Base-by-base conservation (phyloP, 2,888 invertebrate species). In the Fabriciana adippe region DNA sequence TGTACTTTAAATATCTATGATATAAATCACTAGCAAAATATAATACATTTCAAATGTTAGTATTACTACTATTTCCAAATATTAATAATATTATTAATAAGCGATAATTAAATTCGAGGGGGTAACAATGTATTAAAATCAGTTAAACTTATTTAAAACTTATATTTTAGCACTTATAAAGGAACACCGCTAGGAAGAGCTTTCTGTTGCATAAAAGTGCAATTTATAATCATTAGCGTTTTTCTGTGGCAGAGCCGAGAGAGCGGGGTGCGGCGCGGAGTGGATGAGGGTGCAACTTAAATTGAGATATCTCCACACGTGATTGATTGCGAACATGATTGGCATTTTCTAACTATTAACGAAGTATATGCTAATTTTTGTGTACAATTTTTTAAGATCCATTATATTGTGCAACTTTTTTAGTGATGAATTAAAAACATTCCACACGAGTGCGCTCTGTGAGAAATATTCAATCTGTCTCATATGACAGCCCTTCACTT, bases 401-500 rank as follows among this genome's bases (percentile, higher is more conserved):
- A 65, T 73, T 73, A 69, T 64, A 66, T 74, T 72, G 71, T 76
- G 78, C 82, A 80, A 76, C 75, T 81, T 85, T 79, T 85, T 82
- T 81, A 74, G 76, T 76, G 76, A 75, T 78, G 74, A 75, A 78
- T 79, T 80, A 84, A 81, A 85, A 87, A 83, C 81, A 85, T 90
- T 87, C 86, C 86, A 85, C 81, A 76, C 75, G 83, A 85, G 75
- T 83, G 85, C 81, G 76, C 79, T 78, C 76, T 85, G 88, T 90
- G 89, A 83, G 88, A 90, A 86, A 85, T 80, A 83, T 85, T 82
- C 80, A 76, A 81, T 79, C 74, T 80, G 84, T 84, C 84, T 87
- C 84, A 72, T 83, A 87, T 88, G 90, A 89, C 90, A 88, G 89
- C 89, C 91, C 90, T 89, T 92, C 90, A 90, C 89, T 85, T 78